Evolutionary conservation across 1,140 invertebrate genomes (phyloP).

Genomic region (Euura saliciscinereae): DNA sequence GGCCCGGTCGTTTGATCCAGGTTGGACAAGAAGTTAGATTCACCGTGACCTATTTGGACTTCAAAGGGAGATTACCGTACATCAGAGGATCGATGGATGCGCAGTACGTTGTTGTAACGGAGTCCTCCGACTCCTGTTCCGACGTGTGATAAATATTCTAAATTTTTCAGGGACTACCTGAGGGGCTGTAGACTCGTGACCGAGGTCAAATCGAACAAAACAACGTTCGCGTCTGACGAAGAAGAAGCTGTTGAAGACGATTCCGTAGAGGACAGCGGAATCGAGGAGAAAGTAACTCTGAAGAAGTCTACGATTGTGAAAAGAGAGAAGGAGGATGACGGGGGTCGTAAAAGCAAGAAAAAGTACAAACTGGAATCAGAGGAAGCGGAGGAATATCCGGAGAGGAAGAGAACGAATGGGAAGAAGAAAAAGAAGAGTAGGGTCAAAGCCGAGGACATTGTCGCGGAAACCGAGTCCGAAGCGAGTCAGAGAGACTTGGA

Average conservation of each 20-base stretch:
- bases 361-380: neutral
- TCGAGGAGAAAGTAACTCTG: neutral
- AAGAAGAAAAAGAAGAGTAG: slow-evolving; percentile 11
- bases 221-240: neutral
- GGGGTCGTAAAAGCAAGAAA: neutral
- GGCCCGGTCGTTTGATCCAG: slow-evolving; percentile 62
- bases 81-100: slow-evolving; percentile 62
- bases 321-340: slow-evolving; percentile 14
- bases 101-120: slow-evolving; percentile 54
- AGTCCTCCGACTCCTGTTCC: slow-evolving; percentile 39
- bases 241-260: neutral
- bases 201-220: neutral
- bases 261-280: neutral
- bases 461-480: neutral
- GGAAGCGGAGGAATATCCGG: neutral
- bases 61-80: slow-evolving; percentile 63
- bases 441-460: neutral
- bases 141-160: neutral
- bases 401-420: slow-evolving; percentile 12
- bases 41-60: slow-evolving; percentile 61
- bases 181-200: slow-evolving; percentile 25
- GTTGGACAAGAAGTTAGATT: slow-evolving; percentile 66
- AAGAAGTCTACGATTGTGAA: slow-evolving; percentile 1
- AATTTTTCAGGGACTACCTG: slow-evolving; percentile 36
- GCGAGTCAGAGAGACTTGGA: neutral